phyloP scores from a whole-genome alignment of 2,797 vertebrate genomes.

The Silurus aristotelis region DNA sequence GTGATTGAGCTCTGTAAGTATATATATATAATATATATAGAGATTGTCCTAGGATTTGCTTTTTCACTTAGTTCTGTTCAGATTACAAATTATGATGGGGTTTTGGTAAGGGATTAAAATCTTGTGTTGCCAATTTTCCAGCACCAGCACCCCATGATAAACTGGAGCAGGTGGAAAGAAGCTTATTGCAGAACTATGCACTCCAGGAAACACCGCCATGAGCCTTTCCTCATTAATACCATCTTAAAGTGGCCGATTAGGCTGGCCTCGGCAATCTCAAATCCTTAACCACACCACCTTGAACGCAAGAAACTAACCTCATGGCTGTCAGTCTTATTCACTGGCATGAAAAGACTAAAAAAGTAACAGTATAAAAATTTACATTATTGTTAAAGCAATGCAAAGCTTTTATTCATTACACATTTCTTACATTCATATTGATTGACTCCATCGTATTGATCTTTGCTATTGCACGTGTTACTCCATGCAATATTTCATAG shows the following conservation, averaged over 20 bases:
- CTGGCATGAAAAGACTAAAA: constrained; percentile 15
- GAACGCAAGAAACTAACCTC: constrained; percentile 27
- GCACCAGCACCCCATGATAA: background rate
- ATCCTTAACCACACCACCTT: constrained; percentile 7
- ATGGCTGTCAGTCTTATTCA: constrained; percentile 17
- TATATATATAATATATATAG: background rate
- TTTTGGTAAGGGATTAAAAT: constrained; percentile 43
- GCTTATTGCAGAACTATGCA: constrained; percentile 43
- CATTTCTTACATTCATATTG: background rate
- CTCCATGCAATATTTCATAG: constrained; percentile 13
- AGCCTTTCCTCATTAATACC: constrained; percentile 33
- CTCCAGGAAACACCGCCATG: constrained; percentile 19
- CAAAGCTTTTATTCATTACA: background rate
- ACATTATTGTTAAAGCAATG: background rate
- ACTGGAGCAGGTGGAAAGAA: constrained; percentile 31
- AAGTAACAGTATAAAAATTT: background rate
- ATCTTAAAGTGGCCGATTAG: constrained; percentile 34
- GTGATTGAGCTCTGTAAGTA: background rate
- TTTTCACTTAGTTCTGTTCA: background rate
- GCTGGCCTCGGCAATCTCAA: background rate
- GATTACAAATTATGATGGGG: background rate
- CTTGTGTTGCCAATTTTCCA: constrained; percentile 44
- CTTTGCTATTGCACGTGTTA: constrained; percentile 4
- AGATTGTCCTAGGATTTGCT: background rate
- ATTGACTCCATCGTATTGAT: constrained; percentile 2